A percentile compares a stretch with the other conserved stretches of the same genome.
Evolutionary conservation across 2,113 vertebrate species (phyloP).

Genomic region (Gobius niger): DNA sequence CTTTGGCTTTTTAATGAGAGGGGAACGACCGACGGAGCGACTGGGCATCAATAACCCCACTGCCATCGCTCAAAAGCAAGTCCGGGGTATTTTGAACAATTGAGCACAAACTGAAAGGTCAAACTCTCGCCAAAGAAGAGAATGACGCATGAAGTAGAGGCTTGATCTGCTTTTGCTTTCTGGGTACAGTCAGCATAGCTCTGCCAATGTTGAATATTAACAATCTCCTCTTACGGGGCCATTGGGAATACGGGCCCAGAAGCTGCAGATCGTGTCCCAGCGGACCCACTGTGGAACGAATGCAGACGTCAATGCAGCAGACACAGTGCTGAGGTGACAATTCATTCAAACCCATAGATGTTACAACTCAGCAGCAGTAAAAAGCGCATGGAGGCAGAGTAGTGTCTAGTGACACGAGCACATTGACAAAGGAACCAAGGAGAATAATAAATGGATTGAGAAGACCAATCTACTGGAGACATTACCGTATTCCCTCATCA

Average conservation of each 20-base stretch:
- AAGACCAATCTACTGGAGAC: no score
- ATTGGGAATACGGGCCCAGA: slow-evolving; percentile 24
- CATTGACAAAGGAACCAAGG: no score
- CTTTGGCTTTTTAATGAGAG: slow-evolving; percentile 56
- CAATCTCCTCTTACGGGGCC: slow-evolving; percentile 2
- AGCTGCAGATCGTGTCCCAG: slow-evolving; percentile 23
- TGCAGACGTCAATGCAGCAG: slow-evolving; percentile 39
- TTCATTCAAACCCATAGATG: slow-evolving; percentile 11
- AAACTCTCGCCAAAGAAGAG: slow-evolving; percentile 1
- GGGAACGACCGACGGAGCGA: slow-evolving; percentile 24
- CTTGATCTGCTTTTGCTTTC: not conserved
- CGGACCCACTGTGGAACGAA: slow-evolving; percentile 31
- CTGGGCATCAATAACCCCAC: slow-evolving; percentile 26
- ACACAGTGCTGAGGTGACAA: not conserved
- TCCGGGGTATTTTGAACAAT: slow-evolving; percentile 9
- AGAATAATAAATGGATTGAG: no score
- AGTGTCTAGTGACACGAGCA: no score
- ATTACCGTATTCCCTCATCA: no score
- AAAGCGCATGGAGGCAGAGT: slow-evolving; percentile 4
- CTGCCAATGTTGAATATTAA: not conserved
- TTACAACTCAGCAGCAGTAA: not conserved
- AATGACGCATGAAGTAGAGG: slow-evolving; percentile 1
- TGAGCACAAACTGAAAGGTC: slow-evolving; percentile 25
- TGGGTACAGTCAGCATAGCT: not conserved
- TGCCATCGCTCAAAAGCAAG: slow-evolving; percentile 23